Conservation (phyloP, 2,888 invertebrate species). For the Scaptomyza cyrtandrae region DNA sequence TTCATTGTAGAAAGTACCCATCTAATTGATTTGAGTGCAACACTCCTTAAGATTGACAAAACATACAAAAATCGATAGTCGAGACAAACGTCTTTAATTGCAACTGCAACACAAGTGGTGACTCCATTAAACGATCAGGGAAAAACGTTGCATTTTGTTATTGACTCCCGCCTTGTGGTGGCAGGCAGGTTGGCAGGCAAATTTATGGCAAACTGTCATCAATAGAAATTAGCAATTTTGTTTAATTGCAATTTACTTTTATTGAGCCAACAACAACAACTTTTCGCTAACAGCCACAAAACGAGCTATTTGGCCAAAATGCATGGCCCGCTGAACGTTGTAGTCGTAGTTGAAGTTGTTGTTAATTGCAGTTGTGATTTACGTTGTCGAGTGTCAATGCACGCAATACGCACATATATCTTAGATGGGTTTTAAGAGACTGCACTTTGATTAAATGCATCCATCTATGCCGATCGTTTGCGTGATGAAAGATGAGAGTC, state of each 20-base stretch:
- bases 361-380: slow-evolving; percentile 80
- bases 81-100: neutral
- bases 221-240: slow-evolving; percentile 78
- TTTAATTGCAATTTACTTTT: slow-evolving; percentile 81
- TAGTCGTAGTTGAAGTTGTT: slow-evolving; percentile 58
- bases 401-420: slow-evolving; percentile 63
- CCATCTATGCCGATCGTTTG: slow-evolving; percentile 39
- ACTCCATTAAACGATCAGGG: slow-evolving; percentile 22
- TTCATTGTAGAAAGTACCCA: neutral
- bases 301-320: slow-evolving; percentile 26
- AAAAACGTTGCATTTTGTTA: slow-evolving; percentile 21
- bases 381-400: slow-evolving; percentile 76
- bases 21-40: no score
- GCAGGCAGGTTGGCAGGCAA: slow-evolving; percentile 10
- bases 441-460: slow-evolving; percentile 62
- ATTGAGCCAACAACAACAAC: slow-evolving; percentile 75
- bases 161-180: slow-evolving; percentile 28
- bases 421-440: slow-evolving; percentile 19
- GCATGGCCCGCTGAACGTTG: slow-evolving; percentile 43
- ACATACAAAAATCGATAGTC: neutral
- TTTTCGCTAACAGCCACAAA: slow-evolving; percentile 58
- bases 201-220: slow-evolving; percentile 76
- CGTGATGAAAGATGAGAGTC: slow-evolving; percentile 53
- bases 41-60: no score
- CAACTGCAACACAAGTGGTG: slow-evolving; percentile 23